These are phyloP conservation scores for Monochamus saltuarius DNA, from an alignment of 1,140 invertebrate genomes.

Conservation along the genomic window DNA sequence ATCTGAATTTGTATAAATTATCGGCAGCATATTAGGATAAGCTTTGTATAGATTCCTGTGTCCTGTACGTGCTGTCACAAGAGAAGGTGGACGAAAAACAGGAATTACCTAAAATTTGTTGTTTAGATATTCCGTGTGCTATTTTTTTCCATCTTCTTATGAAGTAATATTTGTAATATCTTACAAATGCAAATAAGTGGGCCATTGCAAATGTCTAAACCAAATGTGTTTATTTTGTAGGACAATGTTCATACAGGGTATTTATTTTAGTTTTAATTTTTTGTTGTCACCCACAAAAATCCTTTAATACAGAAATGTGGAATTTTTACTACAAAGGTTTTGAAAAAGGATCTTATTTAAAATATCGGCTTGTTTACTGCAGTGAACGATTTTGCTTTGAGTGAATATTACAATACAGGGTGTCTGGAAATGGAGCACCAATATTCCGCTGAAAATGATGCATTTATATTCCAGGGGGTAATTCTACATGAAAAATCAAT, in stretches of 20 bases:
- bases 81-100: background rate
- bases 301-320: background rate
- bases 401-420: too few relatives aligned
- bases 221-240: background rate
- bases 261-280: background rate
- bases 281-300: background rate
- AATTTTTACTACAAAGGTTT: too few relatives aligned
- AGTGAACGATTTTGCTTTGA: too few relatives aligned
- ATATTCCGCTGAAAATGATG: too few relatives aligned
- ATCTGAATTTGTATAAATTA: background rate
- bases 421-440: too few relatives aligned
- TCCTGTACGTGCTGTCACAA: constrained; percentile 6
- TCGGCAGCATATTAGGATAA: background rate
- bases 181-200: background rate
- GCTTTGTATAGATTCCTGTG: background rate
- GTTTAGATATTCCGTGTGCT: background rate
- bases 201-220: background rate
- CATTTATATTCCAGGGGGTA: too few relatives aligned
- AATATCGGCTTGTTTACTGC: too few relatives aligned
- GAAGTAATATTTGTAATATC: background rate
- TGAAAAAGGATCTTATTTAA: too few relatives aligned
- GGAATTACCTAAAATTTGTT: background rate
- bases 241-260: background rate
- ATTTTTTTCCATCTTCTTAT: background rate
- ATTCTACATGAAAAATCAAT: too few relatives aligned